A percentile compares a stretch with the other conserved stretches of the same genome.
phyloP scores from a whole-genome alignment of 2,888 invertebrate genomes.

The Ellobium chinense region DNA sequence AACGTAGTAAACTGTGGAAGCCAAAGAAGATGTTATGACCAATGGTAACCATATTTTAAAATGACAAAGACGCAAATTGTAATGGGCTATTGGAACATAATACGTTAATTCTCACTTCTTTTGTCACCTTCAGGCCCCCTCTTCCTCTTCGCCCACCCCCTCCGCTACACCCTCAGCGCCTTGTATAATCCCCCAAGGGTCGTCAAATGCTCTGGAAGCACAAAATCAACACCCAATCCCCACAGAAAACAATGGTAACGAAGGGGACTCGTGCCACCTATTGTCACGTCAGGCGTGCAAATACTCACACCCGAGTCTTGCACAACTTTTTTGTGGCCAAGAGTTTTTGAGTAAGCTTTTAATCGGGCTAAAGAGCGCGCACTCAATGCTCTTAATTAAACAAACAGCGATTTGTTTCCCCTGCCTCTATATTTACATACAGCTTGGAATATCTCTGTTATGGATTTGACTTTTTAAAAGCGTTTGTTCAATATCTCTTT shows the following conservation, averaged over 20 bases:
- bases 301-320: constrained; percentile 1
- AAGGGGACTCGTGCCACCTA: not conserved
- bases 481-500: not conserved
- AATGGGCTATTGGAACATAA: too few species aligned
- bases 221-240: not conserved
- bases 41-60: too few species aligned
- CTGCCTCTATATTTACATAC: not conserved
- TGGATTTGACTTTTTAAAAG: constrained; percentile 15
- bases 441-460: not conserved
- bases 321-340: not conserved
- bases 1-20: too few species aligned
- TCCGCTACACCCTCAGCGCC: too few species aligned
- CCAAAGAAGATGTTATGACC: too few species aligned
- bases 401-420: constrained; percentile 6
- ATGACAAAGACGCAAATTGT: too few species aligned
- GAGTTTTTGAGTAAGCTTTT: constrained; percentile 19
- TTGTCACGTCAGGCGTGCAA: not conserved
- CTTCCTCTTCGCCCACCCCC: too few species aligned
- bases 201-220: not conserved
- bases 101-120: too few species aligned
- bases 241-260: not conserved
- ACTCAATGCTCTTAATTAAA: constrained; percentile 26
- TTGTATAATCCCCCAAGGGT: not conserved
- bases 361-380: constrained; percentile 6
- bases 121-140: too few species aligned